Base-by-base conservation (phyloP, 2,888 invertebrate genomes). In the Amphipyra berbera region DNA sequence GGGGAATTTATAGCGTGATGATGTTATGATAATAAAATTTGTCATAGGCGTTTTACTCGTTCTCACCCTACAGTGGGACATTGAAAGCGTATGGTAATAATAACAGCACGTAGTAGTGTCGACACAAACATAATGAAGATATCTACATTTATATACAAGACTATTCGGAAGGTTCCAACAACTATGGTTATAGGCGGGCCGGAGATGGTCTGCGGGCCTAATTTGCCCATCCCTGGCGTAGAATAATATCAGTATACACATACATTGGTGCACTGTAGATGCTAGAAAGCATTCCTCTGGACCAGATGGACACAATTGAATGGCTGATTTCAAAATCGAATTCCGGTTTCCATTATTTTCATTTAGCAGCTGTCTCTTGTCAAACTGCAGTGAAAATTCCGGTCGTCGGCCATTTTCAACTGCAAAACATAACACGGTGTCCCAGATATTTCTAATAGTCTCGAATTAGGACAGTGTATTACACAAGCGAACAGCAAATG, bases 291-390 rank as follows among this genome's bases (percentile, higher is more conserved):
- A 67, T 41, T 33, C 10, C 5, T 7, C 10, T 5, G 9, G 38
- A 12, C 13, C 2, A 13, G 38, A 59, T 7, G 12, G 42, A 61
- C 27, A 37, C 15, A 12, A 27, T 45, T 50, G 8, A 48, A 61
- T 40, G 45, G 15, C 1, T 21, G 9, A 27, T 50, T 70, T 50
- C 13, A 42, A 45, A 49, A 65, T 44, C 38, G 6, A 63, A 68
- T 71, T 53, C 65, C 65, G 33, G 0, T 45, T 14, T 15, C 67
- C 21, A 72, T 54, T 70, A 60, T 67, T 73, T 56, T 57, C 9
- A 41, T 35, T 15, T 0, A 57, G 14, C 70, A 57, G 73, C 68
- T 73, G 73, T 46, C 56, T 73, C 53, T 35, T 53, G 56, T 66
- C 60, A 49, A 53, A 48, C 27, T 57, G 49, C 56, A 53, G n/a